Conservation (phyloP, 2,113 vertebrate species). For the Bufo gargarizans region DNA sequence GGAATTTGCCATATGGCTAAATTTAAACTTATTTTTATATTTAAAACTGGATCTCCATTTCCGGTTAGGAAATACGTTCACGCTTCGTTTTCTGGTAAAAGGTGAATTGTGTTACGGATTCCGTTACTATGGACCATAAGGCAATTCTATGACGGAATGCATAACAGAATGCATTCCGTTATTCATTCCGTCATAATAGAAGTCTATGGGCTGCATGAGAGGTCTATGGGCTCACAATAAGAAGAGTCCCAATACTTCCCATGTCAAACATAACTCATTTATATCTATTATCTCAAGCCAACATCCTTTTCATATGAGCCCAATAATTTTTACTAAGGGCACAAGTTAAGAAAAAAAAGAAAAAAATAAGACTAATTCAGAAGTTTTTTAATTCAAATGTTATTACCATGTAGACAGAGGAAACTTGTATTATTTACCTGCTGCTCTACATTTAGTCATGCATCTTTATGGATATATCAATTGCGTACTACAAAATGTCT, state of each 20-base stretch:
- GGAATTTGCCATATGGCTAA: neutral
- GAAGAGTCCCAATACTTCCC: neutral
- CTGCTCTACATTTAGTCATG: neutral
- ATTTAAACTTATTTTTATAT: neutral
- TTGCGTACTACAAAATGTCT: neutral
- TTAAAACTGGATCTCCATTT: neutral
- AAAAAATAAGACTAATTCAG: neutral
- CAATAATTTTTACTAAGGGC: neutral
- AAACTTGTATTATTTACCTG: neutral
- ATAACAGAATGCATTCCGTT: too few species aligned
- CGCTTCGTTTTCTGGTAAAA: too few species aligned
- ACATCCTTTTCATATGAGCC: neutral
- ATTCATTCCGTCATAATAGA: too few species aligned
- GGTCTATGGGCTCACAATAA: too few species aligned
- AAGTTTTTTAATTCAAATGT: neutral
- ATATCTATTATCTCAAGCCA: neutral
- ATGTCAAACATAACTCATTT: neutral
- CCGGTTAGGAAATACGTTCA: too few species aligned
- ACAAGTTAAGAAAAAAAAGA: neutral
- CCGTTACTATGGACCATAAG: too few species aligned
- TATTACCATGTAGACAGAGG: neutral
- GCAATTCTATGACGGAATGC: too few species aligned
- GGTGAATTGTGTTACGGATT: too few species aligned
- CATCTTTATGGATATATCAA: too few species aligned
- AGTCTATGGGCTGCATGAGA: too few species aligned